A percentile compares a stretch with the other conserved stretches of the same genome.
phyloP scores from a whole-genome alignment of 2,113 vertebrate genomes.

The Hippocampus abdominalis region DNA sequence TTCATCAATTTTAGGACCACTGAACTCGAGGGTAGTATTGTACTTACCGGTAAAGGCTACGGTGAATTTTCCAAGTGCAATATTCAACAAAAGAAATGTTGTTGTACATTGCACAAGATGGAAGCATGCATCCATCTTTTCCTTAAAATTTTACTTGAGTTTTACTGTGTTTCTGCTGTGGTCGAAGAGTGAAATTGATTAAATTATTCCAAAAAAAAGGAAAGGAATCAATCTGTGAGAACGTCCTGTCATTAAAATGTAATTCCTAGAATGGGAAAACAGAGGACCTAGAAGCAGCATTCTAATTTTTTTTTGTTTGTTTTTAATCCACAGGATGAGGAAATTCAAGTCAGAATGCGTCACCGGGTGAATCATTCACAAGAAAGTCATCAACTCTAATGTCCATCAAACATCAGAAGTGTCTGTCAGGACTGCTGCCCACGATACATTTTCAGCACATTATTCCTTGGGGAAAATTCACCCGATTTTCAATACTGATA shows the following conservation, averaged over 20 bases:
- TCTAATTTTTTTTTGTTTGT: background rate
- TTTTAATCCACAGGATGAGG: constrained; percentile 59
- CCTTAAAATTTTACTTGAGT: too few species aligned
- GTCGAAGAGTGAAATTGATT: background rate
- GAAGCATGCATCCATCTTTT: too few species aligned
- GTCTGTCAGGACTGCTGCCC: background rate
- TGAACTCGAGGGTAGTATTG: background rate
- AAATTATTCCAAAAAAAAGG: background rate
- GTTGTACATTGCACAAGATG: background rate
- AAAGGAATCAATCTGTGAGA: background rate
- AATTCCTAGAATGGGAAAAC: background rate
- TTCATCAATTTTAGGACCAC: background rate
- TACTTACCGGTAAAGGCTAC: background rate
- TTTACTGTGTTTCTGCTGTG: background rate
- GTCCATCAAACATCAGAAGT: background rate
- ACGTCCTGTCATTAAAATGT: too few species aligned
- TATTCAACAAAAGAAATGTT: background rate
- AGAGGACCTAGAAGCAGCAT: background rate
- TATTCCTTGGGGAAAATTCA: background rate
- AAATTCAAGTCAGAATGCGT: constrained; percentile 38
- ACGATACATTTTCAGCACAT: constrained; percentile 7
- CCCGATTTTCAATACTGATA: background rate
- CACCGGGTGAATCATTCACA: background rate
- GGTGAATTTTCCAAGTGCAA: background rate
- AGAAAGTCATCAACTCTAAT: constrained; percentile 12